Evolutionary conservation across 1,140 invertebrate genomes (phyloP), one percentile per base, ranked within the genome.

Genomic region (Sarcophaga peregrina): DNA sequence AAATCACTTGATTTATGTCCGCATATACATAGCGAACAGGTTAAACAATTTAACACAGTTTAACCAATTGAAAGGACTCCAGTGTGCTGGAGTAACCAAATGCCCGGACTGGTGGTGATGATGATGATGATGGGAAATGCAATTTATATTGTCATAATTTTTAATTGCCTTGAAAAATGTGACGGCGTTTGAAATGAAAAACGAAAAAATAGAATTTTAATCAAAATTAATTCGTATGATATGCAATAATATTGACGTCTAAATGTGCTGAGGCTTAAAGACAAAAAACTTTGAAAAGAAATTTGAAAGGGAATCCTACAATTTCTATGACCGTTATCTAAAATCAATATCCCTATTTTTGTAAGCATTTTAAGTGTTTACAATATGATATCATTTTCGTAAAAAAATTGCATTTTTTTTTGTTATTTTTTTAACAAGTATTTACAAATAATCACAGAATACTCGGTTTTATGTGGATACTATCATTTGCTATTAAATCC

Each of bases 101-200:
- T 8, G 11, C 15, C 15, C 15, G 7, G 58, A 20, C 7, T 25
- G 62, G 9, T 25, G 62, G 17, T 25, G 62, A 25, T 72, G 62
- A 72, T 72, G n/a, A 72, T 76, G 45, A 5, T 78, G 47, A 78
- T 78, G 75, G 75, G 47, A 78, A 78, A 78, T 52, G 47, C 75
- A 78, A 78, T 78, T 78, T 78, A 78, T 78, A 78, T 50, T 78
- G 75, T 78, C 75, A 78, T 78, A 78, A 78, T 78, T 78, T 76
- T 78, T 78, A 78, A 78, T 78, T 78, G 75, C 75, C 75, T 78
- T 78, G 75, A 68, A 68, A 68, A 68, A 68, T 68, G 54, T n/a
- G 62, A 20, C 20, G n/a, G 58, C 11, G 20, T 68, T 68, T 20
- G 20, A 68, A 58, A 37, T 73, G 17, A 73, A 73, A 74, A 74